A percentile compares a stretch with the other conserved stretches of the same genome.
These are phyloP conservation scores for Caenorhabditis drosophilae DNA, from an alignment of 2,888 invertebrate genomes.

Conservation along the genomic window DNA sequence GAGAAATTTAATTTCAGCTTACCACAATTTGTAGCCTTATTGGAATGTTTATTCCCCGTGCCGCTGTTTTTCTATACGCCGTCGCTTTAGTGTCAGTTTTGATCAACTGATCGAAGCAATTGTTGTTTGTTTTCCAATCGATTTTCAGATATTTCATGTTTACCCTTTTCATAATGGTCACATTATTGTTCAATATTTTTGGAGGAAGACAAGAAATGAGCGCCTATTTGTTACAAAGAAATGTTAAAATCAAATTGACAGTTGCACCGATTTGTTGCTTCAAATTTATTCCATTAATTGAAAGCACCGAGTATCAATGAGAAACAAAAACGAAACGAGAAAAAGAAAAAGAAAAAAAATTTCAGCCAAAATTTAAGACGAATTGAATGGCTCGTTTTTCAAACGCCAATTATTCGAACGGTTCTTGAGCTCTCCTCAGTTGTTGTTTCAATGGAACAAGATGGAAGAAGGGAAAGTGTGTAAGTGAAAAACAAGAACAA, in stretches of 20 bases:
- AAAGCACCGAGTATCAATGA: slow-evolving; percentile 40
- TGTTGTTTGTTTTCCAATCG: neutral
- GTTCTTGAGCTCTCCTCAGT: slow-evolving; percentile 61
- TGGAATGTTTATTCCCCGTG: slow-evolving; percentile 66
- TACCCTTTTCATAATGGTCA: slow-evolving; percentile 65
- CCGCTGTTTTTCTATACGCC: slow-evolving; percentile 65
- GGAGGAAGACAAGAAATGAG: slow-evolving; percentile 60
- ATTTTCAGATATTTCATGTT: slow-evolving; percentile 65
- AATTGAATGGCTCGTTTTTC: slow-evolving; percentile 67
- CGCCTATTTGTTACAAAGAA: slow-evolving; percentile 46
- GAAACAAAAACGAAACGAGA: neutral
- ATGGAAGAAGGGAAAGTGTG: slow-evolving; percentile 29
- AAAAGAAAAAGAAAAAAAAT: neutral
- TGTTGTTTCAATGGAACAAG: slow-evolving; percentile 63
- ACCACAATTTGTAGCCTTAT: slow-evolving; percentile 58
- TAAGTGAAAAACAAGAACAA: slow-evolving; percentile 5
- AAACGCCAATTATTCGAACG: slow-evolving; percentile 65
- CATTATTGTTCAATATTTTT: slow-evolving; percentile 63
- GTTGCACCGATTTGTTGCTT: slow-evolving; percentile 53
- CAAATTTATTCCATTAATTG: slow-evolving; percentile 42
- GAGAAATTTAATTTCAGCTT: slow-evolving; percentile 45
- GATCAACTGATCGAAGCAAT: neutral
- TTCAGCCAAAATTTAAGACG: slow-evolving; percentile 56
- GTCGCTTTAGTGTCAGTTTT: slow-evolving; percentile 61
- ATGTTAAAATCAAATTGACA: slow-evolving; percentile 42